Evolutionary conservation across 2,797 vertebrate species (phyloP), one percentile per base, ranked within the genome.

Genomic region (Hafferia zeledoni): DNA sequence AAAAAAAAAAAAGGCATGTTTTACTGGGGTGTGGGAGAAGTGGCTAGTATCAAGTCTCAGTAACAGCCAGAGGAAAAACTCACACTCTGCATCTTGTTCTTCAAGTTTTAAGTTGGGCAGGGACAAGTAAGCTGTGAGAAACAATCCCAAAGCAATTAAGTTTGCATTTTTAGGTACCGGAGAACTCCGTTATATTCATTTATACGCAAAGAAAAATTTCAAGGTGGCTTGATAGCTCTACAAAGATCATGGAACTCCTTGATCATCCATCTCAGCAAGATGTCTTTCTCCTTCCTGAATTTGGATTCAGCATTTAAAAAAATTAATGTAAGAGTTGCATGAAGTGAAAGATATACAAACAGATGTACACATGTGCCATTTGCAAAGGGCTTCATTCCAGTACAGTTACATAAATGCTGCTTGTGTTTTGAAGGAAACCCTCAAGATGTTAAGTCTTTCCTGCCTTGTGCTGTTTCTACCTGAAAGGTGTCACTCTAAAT

Each of bases 301-400:
- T 76, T n/a, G 30, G 17, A 16, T 81, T 78, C 52, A 85, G 11
- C 0, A 2, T 83, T 91, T 72, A 72, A 76, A 85, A 59, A 68
- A 71, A 52, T 50, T 50, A 55, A 30, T 0, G 0, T 11, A 25
- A 49, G n/a, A 39, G 28, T 47, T 82, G 17, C 5, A 1, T 7
- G 17, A 37, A 17, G 12, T 82, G 67, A 69, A 69, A 44, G 35
- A 25, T 2, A 11, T 7, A 24, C 10, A 23, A 44, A 44, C 6
- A 19, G 20, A 6, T 0, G 3, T 41, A 24, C 9, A 8, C 0
- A 0, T 18, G 30, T 46, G 28, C 28, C 2, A 0, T 39, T 92
- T 65, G 44, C 46, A 39, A 55, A 57, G 27, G 41, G 25, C 31
- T 81, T 35, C 18, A 50, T 91, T 57, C 39, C 44, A 85, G 5